These are phyloP conservation scores for Biston stratarius DNA, from an alignment of 2,888 invertebrate genomes.

Conservation along the genomic window DNA sequence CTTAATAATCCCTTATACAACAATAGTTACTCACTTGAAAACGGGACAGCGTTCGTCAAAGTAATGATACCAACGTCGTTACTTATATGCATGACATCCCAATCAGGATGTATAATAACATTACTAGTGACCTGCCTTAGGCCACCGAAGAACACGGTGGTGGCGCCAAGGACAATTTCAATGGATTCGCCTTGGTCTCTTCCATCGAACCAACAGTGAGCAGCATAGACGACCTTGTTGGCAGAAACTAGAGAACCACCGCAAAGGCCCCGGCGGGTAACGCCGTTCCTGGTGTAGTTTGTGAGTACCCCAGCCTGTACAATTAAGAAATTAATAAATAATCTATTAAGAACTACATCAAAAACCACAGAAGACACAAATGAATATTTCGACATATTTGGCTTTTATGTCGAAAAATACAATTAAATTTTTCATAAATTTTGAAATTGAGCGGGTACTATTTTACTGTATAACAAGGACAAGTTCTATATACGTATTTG, in stretches of 20 bases:
- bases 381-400: background rate
- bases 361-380: background rate
- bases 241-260: conserved; percentile 54
- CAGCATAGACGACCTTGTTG: conserved; percentile 49
- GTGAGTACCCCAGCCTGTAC: conserved; percentile 47
- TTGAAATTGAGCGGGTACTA: too few species aligned
- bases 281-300: conserved; percentile 16
- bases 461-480: too few species aligned
- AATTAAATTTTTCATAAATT: too few species aligned
- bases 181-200: conserved; percentile 50
- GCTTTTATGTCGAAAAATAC: too few species aligned
- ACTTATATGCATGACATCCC: conserved; percentile 48
- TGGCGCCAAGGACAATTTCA: conserved; percentile 59
- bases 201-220: conserved; percentile 61
- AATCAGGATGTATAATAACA: conserved; percentile 53
- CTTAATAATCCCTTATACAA: background rate
- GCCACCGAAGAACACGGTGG: conserved; percentile 57
- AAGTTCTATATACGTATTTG: too few species aligned
- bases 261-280: conserved; percentile 47
- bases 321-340: too few species aligned
- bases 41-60: conserved; percentile 39
- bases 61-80: conserved; percentile 58
- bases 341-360: too few species aligned
- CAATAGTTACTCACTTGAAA: conserved; percentile 45
- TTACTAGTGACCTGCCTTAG: conserved; percentile 47